These are phyloP conservation scores for Alces alces DNA, from an alignment of 2,113 vertebrate genomes.

Conservation along the genomic window DNA sequence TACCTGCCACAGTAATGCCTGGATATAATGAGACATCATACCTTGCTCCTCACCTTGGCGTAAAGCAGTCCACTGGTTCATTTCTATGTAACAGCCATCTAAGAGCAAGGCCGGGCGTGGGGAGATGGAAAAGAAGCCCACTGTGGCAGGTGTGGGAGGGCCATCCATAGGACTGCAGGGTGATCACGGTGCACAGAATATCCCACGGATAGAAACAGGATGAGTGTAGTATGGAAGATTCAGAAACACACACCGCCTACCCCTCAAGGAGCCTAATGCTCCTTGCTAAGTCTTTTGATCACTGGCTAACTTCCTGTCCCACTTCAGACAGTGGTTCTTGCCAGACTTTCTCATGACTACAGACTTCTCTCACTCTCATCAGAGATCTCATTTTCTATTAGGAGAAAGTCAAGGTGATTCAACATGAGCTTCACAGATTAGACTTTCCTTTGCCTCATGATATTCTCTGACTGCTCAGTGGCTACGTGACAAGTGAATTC, in stretches of 20 bases:
- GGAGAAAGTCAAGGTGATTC: background rate
- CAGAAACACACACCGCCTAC: background rate
- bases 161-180: background rate
- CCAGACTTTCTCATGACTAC: background rate
- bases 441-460: background rate
- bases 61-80: background rate
- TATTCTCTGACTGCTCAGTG: background rate
- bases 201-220: background rate
- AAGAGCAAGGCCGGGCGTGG: background rate
- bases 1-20: background rate
- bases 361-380: background rate
- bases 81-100: background rate
- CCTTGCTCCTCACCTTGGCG: background rate
- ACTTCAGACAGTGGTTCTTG: background rate
- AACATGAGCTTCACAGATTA: background rate
- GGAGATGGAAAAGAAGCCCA: background rate
- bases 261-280: background rate
- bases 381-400: background rate
- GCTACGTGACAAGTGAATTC: background rate
- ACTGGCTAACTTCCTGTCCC: background rate
- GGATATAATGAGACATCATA: background rate
- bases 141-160: background rate
- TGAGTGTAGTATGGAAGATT: background rate
- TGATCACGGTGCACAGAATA: background rate
- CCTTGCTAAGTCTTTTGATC: background rate